Evolutionary conservation across 2,888 invertebrate genomes (phyloP), one percentile per base, ranked within the genome.

Genomic region (Lycaena phlaeas): DNA sequence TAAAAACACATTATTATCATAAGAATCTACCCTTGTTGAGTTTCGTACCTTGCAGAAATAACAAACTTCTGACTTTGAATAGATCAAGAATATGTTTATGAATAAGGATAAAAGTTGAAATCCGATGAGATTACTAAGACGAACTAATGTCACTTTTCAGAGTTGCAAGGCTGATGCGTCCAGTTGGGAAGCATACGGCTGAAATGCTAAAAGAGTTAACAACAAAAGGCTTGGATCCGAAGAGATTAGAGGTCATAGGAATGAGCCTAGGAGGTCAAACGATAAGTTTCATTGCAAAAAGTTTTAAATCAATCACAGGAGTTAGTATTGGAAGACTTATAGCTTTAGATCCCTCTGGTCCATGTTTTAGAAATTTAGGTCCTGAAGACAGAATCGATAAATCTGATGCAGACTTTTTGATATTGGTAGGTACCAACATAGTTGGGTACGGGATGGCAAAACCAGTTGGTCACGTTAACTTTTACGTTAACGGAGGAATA

Each of bases 201-300:
- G 26, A 37, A 14, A 37, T 37, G 27, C 9, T 37, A 11, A 11
- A 14, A 2, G 15, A 27, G 5, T 27, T 27, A 3, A 37, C 37
- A 1, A 6, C 6, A 7, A 15, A 15, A 37, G 37, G 37, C 3
- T 15, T 37, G 4, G 27, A 37, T 15, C 26, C 27, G 5, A 27
- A 27, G 10, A 37, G 11, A 6, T 27, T 37, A 1, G 26, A 37
- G 4, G 10, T 37, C 4, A 15, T 37, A n/a, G 37, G 37, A 9
- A 14, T 37, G 27, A 37, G 37, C n/a, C 10, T 37, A n/a, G 37
- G 37, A 15, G 15, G 26, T 6, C 37, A 27, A n/a, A 27, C 27
- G 4, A 17, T 27, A 6, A 27, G 37, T 14, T 37, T 37, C 15
- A 27, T 27, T 10, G 37, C 37, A 14, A 37, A 27, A 14, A 7